Evolutionary conservation across 2,797 vertebrate genomes (phyloP), one percentile per base, ranked within the genome.

Genomic region (Poeciliopsis presidionis): DNA sequence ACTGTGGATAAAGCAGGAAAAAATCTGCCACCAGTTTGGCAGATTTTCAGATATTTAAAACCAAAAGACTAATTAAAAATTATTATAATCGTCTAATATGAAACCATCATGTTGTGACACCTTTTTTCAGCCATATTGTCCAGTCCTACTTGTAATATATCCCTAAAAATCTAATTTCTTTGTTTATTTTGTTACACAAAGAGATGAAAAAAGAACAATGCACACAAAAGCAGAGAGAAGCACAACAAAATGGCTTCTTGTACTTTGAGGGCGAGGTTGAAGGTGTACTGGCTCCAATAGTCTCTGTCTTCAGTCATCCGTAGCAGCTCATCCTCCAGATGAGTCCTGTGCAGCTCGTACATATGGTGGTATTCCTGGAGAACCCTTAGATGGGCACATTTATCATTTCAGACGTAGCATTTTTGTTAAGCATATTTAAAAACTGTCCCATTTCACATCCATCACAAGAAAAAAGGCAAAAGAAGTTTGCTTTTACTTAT

Each of bases 231-330:
- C 5, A 14, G 14, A 18, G 18, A 45, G 22, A 18, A 55, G 5
- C 41, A 78, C 7, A 11, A 71, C 46, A 45, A 0, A 0, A 0
- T 5, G 41, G 22, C 28, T 63, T 73, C 41, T 12, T 77, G 36
- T 63, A 97, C 97, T 96, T 98, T 97, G n/a, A 95, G 83, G 12
- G 96, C 96, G 25, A 98, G 88, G 70, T 94, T 90, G 77, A 95
- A 94, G 0, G 95, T 94, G 67, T 95, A 87, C 79, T 92, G 90
- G 80, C 90, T 96, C 97, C 97, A 98, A 63, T 92, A 69, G 75
- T 97, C 96, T 82, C 93, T 96, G 80, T 98, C 97, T 55, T 91
- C 77, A 0, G 94, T 95, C 81, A 97, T 87, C n/a, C 93, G 86
- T 30, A 85, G 85, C 89, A 97, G 87, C 84, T 97, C 95, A 39